Conservation (phyloP, 2,113 vertebrate species). For the Gobius niger region DNA sequence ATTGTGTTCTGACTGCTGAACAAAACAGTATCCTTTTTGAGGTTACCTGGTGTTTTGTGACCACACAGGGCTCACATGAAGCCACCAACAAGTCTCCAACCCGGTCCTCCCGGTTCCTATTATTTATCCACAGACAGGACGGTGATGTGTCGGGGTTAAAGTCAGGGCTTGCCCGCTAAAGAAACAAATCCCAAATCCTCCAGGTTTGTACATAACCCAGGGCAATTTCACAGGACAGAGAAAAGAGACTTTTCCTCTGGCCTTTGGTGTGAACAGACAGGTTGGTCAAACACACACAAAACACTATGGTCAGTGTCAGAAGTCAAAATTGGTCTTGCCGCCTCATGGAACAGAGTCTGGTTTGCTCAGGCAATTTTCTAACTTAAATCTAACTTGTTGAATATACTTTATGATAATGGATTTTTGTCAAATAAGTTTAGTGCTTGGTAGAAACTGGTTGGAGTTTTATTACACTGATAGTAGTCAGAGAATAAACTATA, state of each 20-base stretch:
- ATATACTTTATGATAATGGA: not conserved
- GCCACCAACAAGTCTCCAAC: slow-evolving; percentile 26
- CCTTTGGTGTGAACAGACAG: slow-evolving; percentile 26
- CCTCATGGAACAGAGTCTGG: slow-evolving; percentile 39
- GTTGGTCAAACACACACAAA: slow-evolving; percentile 40
- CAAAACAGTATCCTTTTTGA: slow-evolving; percentile 17
- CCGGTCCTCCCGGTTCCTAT: slow-evolving; percentile 29
- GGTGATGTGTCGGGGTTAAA: slow-evolving; percentile 38
- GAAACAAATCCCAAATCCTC: slow-evolving; percentile 30
- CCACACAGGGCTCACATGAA: slow-evolving; percentile 48
- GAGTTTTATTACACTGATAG: not conserved
- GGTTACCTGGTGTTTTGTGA: slow-evolving; percentile 45
- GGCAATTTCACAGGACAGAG: slow-evolving; percentile 9
- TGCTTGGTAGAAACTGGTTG: not conserved
- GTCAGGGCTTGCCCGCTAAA: slow-evolving; percentile 14
- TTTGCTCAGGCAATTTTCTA: not conserved
- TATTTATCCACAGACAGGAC: slow-evolving; percentile 43
- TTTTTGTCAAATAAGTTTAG: not conserved
- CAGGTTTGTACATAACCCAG: slow-evolving; percentile 28
- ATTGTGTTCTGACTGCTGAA: slow-evolving; percentile 37
- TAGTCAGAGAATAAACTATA: no score
- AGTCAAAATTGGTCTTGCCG: slow-evolving; percentile 68
- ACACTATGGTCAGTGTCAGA: slow-evolving; percentile 60
- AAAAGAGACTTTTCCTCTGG: slow-evolving; percentile 13
- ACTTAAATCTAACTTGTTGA: not conserved